These are phyloP conservation scores for Hirudinaria manillensis DNA, from an alignment of 2,888 invertebrate species.

Conservation along the genomic window DNA sequence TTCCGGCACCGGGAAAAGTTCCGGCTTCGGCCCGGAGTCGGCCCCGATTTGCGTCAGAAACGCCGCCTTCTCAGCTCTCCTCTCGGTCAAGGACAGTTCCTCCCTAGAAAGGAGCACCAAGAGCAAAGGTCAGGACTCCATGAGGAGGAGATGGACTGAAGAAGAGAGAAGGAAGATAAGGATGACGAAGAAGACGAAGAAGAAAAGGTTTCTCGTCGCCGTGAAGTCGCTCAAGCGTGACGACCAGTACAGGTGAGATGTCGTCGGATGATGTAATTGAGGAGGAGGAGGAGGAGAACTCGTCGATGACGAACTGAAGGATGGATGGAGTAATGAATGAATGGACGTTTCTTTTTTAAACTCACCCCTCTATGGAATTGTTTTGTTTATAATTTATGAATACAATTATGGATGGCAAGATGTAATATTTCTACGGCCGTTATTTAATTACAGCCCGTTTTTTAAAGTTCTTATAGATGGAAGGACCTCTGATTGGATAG, in stretches of 20 bases:
- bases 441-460: too few species aligned
- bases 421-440: too few species aligned
- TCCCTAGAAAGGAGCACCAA: background rate
- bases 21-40: background rate
- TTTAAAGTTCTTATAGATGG: too few species aligned
- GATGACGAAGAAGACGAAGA: background rate
- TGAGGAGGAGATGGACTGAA: background rate
- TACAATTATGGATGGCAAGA: too few species aligned
- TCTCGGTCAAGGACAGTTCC: background rate
- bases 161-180: background rate
- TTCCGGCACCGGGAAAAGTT: too few species aligned
- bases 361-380: too few species aligned
- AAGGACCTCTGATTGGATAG: too few species aligned
- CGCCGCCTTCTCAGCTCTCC: background rate
- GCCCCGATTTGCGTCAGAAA: background rate
- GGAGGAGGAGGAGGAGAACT: too few species aligned
- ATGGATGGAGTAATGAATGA: background rate
- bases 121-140: background rate
- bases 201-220: background rate
- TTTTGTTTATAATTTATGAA: too few species aligned
- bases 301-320: background rate
- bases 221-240: background rate
- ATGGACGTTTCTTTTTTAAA: too few species aligned
- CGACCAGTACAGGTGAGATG: background rate
- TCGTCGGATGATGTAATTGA: background rate